Base-by-base conservation (phyloP, 2,888 invertebrate species). In the Drosophila fulvimacula region DNA sequence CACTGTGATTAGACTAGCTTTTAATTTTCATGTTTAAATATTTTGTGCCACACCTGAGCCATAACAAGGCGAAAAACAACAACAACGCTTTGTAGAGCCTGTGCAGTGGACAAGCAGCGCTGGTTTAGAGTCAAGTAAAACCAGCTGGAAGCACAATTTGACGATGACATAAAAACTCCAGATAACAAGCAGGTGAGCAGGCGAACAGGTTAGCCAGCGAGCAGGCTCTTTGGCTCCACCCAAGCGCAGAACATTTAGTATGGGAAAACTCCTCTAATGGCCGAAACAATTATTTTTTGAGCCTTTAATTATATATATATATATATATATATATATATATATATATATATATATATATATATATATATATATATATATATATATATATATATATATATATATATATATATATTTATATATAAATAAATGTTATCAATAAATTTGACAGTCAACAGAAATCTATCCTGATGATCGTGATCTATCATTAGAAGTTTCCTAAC, bases 1-100 rank as follows among this genome's bases (percentile, higher is more conserved):
- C 74, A 55, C 78, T 67, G 64, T 81, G 89, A 82, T 82, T 82
- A 88, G 89, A 88, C 89, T 81, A 81, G 87, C 86, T 82, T 85
- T 81, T 81, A 83, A 82, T 88, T 83, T 89, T 73, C 81, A 73
- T 82, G 87, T 71, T 88, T 88, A 87, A 88, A 86, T 88, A 86
- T 83, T 83, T 75, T 59, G 74, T 52, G 89, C 89, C 82, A 88
- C 82, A 82, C 82, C 82, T 86, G 78, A 52, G 68, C 65, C 63
- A 56, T 64, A 69, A 79, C 61, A 74, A 55, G 63, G 49, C 67
- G 60, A 61, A 56, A 7, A 9, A 5, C 30, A 30, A 24, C 32
- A 56, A 34, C 41, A 41, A 41, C 24, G 27, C 27, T n/a, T n/a
- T n/a, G 13, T 24, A 27, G 24, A 49, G 42, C 61, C 44, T 24